Percentiles rank a stretch among this genome's conserved stretches.
Conservation (phyloP, 1,140 invertebrate species). For the Microplitis mediator region DNA sequence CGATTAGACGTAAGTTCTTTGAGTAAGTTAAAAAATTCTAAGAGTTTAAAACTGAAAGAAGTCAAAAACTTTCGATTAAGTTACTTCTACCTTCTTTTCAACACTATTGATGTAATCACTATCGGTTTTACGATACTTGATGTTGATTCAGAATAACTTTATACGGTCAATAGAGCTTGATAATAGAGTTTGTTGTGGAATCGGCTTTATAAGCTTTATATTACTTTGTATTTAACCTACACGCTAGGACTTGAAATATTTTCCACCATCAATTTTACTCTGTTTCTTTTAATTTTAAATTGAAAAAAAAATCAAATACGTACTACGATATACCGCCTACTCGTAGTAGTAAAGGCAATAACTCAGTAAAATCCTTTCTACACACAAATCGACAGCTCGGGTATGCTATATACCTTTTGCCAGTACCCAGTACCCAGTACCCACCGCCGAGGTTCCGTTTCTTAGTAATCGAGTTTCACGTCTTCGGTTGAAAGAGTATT, state of each 20-base stretch:
- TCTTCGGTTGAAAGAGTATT: not conserved
- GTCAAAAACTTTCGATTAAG: not conserved
- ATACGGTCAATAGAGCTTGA: not conserved
- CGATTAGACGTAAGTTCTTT: too few relatives aligned
- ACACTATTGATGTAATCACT: not conserved
- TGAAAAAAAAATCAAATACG: not conserved
- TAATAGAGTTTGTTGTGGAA: not conserved
- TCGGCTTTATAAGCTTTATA: not conserved
- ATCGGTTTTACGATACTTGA: not conserved
- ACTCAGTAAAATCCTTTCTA: not conserved
- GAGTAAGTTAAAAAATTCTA: too few relatives aligned
- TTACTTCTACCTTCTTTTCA: not conserved
- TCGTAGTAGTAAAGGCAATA: not conserved
- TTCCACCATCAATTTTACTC: too few relatives aligned
- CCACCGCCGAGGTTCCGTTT: constrained; percentile 2
- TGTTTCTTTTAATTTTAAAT: not conserved
- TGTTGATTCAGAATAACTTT: not conserved
- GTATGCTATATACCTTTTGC: not conserved
- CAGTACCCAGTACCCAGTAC: not conserved
- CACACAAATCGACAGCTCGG: not conserved
- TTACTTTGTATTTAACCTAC: too few relatives aligned
- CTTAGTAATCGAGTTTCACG: constrained; percentile 1
- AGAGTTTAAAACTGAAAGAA: too few relatives aligned
- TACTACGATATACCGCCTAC: not conserved
- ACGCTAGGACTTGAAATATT: too few relatives aligned